phyloP scores from a whole-genome alignment of 2,797 vertebrate genomes.

The Hoplostethus atlanticus region DNA sequence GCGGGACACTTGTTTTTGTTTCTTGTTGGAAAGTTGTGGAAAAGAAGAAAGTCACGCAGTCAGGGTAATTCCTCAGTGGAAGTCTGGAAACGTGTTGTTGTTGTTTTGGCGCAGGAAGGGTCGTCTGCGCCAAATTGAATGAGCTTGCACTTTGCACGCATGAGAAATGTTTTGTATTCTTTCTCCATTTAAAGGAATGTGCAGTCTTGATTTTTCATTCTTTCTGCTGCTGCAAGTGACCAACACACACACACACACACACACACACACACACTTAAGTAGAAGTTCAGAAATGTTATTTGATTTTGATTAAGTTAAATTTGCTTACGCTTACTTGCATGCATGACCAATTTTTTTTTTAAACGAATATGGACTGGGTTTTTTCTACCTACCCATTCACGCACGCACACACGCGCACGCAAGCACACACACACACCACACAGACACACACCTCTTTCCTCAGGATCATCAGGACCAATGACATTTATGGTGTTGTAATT shows the following conservation, averaged over 20 bases:
- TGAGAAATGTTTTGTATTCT: background rate
- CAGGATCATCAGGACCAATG: slow-evolving; percentile 26
- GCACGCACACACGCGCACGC: too few species aligned
- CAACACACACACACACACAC: background rate
- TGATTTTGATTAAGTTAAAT: too few species aligned
- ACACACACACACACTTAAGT: background rate
- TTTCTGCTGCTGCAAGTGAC: slow-evolving; percentile 17
- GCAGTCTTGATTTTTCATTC: slow-evolving; percentile 20
- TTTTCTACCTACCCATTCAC: too few species aligned
- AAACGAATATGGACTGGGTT: too few species aligned
- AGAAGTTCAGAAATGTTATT: background rate
- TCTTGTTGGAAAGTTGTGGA: background rate
- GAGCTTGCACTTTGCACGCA: background rate
- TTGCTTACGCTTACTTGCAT: too few species aligned
- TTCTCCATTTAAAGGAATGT: slow-evolving; percentile 23
- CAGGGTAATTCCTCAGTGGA: too few species aligned
- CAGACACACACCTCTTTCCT: background rate
- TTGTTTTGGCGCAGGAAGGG: too few species aligned
- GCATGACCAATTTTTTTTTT: too few species aligned
- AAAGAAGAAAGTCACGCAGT: background rate
- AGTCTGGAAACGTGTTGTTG: too few species aligned
- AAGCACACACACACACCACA: background rate
- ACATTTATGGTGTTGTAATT: slow-evolving; percentile 38
- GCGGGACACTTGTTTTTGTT: background rate
- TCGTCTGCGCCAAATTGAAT: too few species aligned